Percentiles rank a stretch among this genome's conserved stretches.
These are phyloP conservation scores for Conomelus anceps DNA, from an alignment of 2,888 invertebrate genomes.

Conservation along the genomic window DNA sequence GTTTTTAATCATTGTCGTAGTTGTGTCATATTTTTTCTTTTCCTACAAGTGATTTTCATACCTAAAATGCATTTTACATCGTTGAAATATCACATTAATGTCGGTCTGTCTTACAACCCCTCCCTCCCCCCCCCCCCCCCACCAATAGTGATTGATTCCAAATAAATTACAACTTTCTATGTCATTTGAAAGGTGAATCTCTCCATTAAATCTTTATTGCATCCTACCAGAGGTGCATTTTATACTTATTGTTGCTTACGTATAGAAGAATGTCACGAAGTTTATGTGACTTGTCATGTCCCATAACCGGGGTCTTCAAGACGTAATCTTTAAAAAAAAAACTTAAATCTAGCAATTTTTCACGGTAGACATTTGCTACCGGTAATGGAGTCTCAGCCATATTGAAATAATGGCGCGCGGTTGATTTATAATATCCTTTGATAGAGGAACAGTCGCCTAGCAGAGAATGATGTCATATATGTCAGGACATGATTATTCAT, in stretches of 20 bases:
- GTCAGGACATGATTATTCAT: background rate
- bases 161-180: no score
- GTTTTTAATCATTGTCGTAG: no score
- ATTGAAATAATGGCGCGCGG: background rate
- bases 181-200: background rate
- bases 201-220: background rate
- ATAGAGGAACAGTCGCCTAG: background rate
- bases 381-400: background rate
- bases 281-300: no score
- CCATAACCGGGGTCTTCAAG: no score
- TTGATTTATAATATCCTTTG: background rate
- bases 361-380: background rate
- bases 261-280: background rate
- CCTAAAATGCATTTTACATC: no score
- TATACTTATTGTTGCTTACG: background rate
- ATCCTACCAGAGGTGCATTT: background rate
- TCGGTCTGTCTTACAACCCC: no score
- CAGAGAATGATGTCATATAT: background rate
- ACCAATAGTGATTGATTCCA: no score
- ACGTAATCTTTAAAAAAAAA: no score
- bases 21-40: no score
- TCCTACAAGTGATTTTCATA: no score
- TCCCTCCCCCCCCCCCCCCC: no score
- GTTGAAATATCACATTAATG: no score
- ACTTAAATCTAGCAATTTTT: background rate